These are phyloP conservation scores for Numenius phaeopus DNA, from an alignment of 2,797 vertebrate species.

Conservation along the genomic window DNA sequence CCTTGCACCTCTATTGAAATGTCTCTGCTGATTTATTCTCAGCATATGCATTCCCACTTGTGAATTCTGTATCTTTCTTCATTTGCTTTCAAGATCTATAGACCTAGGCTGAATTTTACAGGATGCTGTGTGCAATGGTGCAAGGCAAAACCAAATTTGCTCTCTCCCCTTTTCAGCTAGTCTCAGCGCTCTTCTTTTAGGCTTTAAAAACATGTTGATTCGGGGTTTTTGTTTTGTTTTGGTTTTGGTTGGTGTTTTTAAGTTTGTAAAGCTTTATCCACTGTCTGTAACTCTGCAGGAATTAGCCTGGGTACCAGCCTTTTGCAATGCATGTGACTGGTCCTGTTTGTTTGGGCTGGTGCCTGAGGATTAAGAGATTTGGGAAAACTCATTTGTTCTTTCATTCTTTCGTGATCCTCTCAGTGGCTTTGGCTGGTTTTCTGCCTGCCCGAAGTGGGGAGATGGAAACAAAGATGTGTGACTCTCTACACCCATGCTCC, in stretches of 20 bases:
- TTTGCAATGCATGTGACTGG: neutral
- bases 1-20: slow-evolving; percentile 1
- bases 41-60: neutral
- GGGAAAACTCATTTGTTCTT: neutral
- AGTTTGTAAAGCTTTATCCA: neutral
- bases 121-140: neutral
- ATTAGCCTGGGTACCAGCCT: neutral
- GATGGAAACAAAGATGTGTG: neutral
- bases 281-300: neutral
- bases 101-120: neutral
- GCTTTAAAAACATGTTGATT: neutral
- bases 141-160: neutral
- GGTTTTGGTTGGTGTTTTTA: neutral
- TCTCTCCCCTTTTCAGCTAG: neutral
- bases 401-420: slow-evolving; percentile 10
- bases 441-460: neutral
- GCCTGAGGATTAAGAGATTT: slow-evolving; percentile 42
- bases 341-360: slow-evolving; percentile 13
- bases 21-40: neutral
- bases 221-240: neutral
- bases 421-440: slow-evolving; percentile 9
- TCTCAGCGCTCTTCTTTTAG: neutral
- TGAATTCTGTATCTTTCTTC: neutral
- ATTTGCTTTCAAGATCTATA: neutral
- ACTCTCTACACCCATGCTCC: neutral